These are phyloP conservation scores for Melanaphis sacchari DNA, from an alignment of 1,140 invertebrate genomes.

Conservation along the genomic window DNA sequence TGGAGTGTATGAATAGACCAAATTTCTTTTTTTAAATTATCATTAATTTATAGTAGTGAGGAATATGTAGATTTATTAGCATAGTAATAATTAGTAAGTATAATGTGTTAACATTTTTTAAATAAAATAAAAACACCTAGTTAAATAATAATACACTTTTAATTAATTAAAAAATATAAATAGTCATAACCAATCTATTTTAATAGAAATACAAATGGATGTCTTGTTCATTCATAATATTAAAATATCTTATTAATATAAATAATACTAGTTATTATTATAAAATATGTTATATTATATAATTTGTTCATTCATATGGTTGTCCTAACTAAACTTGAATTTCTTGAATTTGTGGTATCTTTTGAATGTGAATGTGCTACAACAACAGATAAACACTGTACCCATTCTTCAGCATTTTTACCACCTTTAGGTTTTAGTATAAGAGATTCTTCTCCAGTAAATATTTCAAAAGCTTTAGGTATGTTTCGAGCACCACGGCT, in stretches of 20 bases:
- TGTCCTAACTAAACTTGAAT: conserved; percentile 61
- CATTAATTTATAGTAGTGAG: background rate
- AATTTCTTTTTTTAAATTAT: background rate
- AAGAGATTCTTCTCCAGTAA: conserved; percentile 89
- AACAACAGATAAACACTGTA: conserved; percentile 86
- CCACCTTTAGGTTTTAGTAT: conserved; percentile 92
- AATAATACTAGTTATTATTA: background rate
- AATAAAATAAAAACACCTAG: background rate
- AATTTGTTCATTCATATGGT: conserved; percentile 59
- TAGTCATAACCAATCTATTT: background rate
- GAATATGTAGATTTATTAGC: background rate
- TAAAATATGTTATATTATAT: background rate
- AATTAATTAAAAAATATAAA: background rate
- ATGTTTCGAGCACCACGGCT: conserved; percentile 84
- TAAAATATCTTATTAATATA: background rate
- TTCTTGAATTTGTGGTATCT: conserved; percentile 61
- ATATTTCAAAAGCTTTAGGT: conserved; percentile 95
- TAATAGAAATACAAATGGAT: background rate
- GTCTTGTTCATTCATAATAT: background rate
- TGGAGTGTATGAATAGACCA: background rate
- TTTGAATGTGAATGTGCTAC: conserved; percentile 80
- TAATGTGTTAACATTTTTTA: background rate
- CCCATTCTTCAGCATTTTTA: conserved; percentile 95
- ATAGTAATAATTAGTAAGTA: background rate
- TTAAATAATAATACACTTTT: background rate